Percentiles rank a stretch among this genome's conserved stretches.
phyloP scores from a whole-genome alignment of 2,888 invertebrate genomes.

The Lasioglossum vierecki region DNA sequence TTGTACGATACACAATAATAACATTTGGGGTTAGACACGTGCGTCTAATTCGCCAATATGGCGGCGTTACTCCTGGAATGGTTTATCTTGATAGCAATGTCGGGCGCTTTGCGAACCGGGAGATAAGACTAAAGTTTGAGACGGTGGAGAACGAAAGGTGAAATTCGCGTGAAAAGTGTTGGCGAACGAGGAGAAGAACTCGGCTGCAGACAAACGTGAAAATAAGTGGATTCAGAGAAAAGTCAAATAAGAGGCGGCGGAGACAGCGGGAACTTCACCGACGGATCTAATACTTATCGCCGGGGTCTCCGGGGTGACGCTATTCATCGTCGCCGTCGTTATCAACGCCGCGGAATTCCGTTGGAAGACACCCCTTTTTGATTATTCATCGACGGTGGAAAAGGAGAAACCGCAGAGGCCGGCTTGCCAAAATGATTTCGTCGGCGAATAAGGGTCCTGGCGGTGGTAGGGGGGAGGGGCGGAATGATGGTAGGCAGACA shows the following conservation, averaged over 20 bases:
- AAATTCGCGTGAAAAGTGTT: not conserved
- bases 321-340: conserved; percentile 46
- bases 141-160: not conserved
- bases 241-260: conserved; percentile 1
- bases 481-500: conserved; percentile 47
- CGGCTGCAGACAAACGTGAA: conserved; percentile 3
- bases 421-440: conserved; percentile 75
- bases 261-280: conserved; percentile 15
- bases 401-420: conserved; percentile 73
- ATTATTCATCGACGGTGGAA: conserved; percentile 78
- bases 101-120: not conserved
- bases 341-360: conserved; percentile 61
- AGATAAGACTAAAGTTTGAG: not conserved
- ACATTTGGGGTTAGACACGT: not conserved
- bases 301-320: conserved; percentile 15
- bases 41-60: not conserved
- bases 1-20: not conserved
- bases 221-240: conserved; percentile 12
- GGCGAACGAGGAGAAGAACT: not conserved
- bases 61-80: not conserved
- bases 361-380: conserved; percentile 73
- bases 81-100: not conserved
- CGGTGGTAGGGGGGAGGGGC: conserved; percentile 12
- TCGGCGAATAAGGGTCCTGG: conserved; percentile 38
- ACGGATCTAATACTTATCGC: conserved; percentile 45